phyloP scores from a whole-genome alignment of 2,888 invertebrate species.

The Amiota communis region DNA sequence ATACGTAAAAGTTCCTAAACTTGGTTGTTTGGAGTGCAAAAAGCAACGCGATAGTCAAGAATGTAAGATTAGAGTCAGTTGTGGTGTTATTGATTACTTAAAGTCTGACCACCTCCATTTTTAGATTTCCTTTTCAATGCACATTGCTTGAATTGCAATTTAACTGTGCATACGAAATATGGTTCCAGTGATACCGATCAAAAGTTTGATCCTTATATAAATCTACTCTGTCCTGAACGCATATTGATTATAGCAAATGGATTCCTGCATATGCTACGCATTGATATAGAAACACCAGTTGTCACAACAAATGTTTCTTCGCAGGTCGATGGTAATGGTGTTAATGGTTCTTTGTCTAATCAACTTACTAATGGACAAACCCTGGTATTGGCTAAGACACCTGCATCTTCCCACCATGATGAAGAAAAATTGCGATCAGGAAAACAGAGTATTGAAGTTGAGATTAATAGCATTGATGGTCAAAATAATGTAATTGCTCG shows the following conservation, averaged over 20 bases:
- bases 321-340: not conserved
- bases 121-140: constrained; percentile 78
- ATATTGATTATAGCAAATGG: constrained; percentile 89
- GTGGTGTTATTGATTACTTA: too few species aligned
- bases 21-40: constrained; percentile 79
- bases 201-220: constrained; percentile 81
- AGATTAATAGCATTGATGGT: constrained; percentile 61
- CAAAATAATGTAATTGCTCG: constrained; percentile 78
- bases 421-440: constrained; percentile 41
- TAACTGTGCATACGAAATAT: constrained; percentile 93
- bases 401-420: constrained; percentile 43
- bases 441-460: constrained; percentile 43
- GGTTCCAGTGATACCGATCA: constrained; percentile 91
- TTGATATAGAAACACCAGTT: constrained; percentile 75
- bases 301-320: constrained; percentile 34
- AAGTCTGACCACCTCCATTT: too few species aligned
- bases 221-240: constrained; percentile 81
- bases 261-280: constrained; percentile 84
- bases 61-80: too few species aligned
- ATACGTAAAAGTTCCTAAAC: constrained; percentile 76
- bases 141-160: constrained; percentile 89
- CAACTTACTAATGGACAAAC: constrained; percentile 53
- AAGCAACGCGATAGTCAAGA: constrained; percentile 73
- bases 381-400: constrained; percentile 45
- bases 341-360: constrained; percentile 33